These are phyloP conservation scores for Cottus gobio DNA, from an alignment of 2,113 vertebrate species.

Conservation along the genomic window DNA sequence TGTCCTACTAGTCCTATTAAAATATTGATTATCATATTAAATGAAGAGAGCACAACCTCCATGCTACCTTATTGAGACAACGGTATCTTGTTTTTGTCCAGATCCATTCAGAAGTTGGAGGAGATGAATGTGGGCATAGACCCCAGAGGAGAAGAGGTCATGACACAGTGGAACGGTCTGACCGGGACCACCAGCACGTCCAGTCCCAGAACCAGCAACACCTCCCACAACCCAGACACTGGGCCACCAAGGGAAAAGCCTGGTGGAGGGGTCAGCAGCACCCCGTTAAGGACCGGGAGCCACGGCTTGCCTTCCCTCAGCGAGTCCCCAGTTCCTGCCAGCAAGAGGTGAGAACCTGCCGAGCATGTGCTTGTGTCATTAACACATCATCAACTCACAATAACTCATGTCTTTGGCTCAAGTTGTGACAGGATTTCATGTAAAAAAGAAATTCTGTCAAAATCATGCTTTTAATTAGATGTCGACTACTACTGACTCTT, in stretches of 20 bases:
- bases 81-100: constrained; percentile 54
- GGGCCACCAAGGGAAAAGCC: constrained; percentile 66
- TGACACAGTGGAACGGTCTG: constrained; percentile 86
- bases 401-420: not conserved
- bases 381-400: not conserved
- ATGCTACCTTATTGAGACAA: not conserved
- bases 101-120: constrained; percentile 97
- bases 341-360: constrained; percentile 81
- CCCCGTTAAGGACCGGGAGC: constrained; percentile 82
- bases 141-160: constrained; percentile 87
- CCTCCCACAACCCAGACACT: constrained; percentile 71
- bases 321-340: constrained; percentile 87
- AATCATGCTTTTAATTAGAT: not conserved
- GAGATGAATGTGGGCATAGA: constrained; percentile 96
- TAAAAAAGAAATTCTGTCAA: not conserved
- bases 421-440: not conserved
- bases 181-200: constrained; percentile 44
- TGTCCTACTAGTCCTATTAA: not conserved
- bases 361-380: not conserved
- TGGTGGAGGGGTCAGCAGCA: constrained; percentile 85
- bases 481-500: not conserved
- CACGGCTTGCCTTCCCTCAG: constrained; percentile 85
- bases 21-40: not conserved
- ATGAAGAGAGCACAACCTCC: not conserved
- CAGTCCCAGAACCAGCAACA: constrained; percentile 58